Evolutionary conservation across 64 coral and sea anemone genomes (phyloP), one percentile per base, ranked within the genome.

Genomic region (Catalaphyllia jardinei): DNA sequence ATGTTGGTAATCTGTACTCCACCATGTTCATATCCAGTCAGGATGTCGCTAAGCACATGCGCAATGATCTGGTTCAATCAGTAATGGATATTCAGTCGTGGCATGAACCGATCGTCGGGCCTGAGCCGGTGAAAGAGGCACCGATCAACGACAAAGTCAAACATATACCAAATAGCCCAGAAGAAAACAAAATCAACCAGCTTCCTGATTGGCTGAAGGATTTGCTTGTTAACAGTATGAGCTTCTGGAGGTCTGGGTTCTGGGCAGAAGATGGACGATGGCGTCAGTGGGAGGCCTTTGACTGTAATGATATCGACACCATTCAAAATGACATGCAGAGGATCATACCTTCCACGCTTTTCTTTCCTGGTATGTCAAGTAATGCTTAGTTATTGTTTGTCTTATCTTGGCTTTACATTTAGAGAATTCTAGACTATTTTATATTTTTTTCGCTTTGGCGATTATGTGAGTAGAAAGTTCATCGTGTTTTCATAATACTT

Each of bases 221-320:
- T 52, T 55, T 96, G n/a, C 52, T 96, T 31, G n/a, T 96, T n/a
- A 96, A 96, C 73, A 96, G 95, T 74, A 72, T 78, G 7, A 96
- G 95, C 19, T 93, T 87, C 29, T 96, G 91, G 95, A 87, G 95
- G 78, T 96, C 95, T 77, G 91, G 89, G 17, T 96, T 96, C 83
- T 96, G 95, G 95, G 91, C 95, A 19, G 90, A 93, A 59, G 91
- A 96, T 62, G 75, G 92, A 22, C 69, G 91, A 91, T 96, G 91
- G 91, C 87, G 95, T 61, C 95, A 96, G 77, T 96, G 95, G 95
- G 95, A 96, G 29, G 95, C 95, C n/a, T 76, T 89, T 25, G 95
- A 96, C 60, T 96, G 95, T 65, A 93, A 96, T 65, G 91, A 93
- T 51, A 91, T 96, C 49, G 95, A 96, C 76, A 90, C 95, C 10